Conservation (phyloP, 2,797 vertebrate genomes). For the Pagetopsis macropterus region DNA sequence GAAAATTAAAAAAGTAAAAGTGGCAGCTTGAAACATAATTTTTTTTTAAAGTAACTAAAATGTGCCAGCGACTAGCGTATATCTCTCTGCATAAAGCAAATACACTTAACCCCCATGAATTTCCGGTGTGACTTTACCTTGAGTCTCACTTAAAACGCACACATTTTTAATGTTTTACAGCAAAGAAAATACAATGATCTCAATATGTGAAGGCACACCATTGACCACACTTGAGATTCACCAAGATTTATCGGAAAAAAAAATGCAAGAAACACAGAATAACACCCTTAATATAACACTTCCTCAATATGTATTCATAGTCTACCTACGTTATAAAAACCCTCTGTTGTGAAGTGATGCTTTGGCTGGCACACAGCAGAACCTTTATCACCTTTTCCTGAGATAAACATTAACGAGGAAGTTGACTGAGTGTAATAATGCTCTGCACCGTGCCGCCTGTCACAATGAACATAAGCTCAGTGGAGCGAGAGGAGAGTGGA, state of each 20-base stretch:
- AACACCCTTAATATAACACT: background rate
- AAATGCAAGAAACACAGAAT: background rate
- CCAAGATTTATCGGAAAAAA: background rate
- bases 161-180: background rate
- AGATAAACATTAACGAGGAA: constrained; percentile 43
- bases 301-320: background rate
- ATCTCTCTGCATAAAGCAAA: too few relatives aligned
- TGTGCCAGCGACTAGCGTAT: too few relatives aligned
- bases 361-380: constrained; percentile 10
- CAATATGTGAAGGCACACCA: background rate
- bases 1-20: background rate
- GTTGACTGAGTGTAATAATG: constrained; percentile 64
- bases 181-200: too few relatives aligned
- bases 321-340: constrained; percentile 11
- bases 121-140: background rate
- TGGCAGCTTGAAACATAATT: background rate
- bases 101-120: too few relatives aligned
- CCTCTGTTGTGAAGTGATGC: constrained; percentile 2
- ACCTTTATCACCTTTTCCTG: constrained; percentile 31
- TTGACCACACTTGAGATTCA: background rate
- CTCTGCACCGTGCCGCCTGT: constrained; percentile 57
- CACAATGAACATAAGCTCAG: constrained; percentile 63
- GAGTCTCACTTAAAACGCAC: background rate
- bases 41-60: too few relatives aligned
- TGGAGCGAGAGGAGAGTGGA: constrained; percentile 60